phyloP scores from a whole-genome alignment of 2,113 vertebrate genomes.

The Alethe castanea region DNA sequence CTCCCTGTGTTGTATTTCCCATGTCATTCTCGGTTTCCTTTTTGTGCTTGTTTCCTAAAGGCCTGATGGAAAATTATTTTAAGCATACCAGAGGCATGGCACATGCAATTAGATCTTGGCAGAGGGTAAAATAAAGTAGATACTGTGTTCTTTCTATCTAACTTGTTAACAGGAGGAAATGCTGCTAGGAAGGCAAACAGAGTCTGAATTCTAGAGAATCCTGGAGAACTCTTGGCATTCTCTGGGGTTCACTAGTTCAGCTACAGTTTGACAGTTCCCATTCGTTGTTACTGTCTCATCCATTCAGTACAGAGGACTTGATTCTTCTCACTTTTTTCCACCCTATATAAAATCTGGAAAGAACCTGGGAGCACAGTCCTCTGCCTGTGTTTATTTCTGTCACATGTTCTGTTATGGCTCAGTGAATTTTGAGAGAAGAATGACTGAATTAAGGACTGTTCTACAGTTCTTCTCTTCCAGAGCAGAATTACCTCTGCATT shows the following conservation, averaged over 20 bases:
- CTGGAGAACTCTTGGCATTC: background rate
- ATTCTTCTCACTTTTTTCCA: background rate
- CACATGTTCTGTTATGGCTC: background rate
- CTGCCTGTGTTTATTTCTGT: background rate
- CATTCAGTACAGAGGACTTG: background rate
- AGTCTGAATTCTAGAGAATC: background rate
- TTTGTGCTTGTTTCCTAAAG: background rate
- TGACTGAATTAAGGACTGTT: background rate
- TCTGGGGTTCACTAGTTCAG: background rate
- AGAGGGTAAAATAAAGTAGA: constrained; percentile 11
- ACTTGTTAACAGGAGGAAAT: constrained; percentile 32
- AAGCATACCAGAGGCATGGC: background rate
- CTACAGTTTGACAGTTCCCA: background rate
- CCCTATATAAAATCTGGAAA: background rate
- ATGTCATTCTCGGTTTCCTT: background rate
- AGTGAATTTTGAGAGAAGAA: background rate
- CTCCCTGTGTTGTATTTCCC: background rate
- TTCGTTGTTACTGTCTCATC: background rate
- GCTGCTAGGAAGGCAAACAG: background rate
- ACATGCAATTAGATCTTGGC: constrained; percentile 20
- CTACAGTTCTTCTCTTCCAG: background rate
- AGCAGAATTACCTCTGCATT: background rate
- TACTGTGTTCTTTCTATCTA: constrained; percentile 4
- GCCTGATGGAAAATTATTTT: constrained; percentile 20
- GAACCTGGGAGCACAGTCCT: background rate